phyloP scores from a whole-genome alignment of 2,888 invertebrate species.

The Maniola hyperantus region DNA sequence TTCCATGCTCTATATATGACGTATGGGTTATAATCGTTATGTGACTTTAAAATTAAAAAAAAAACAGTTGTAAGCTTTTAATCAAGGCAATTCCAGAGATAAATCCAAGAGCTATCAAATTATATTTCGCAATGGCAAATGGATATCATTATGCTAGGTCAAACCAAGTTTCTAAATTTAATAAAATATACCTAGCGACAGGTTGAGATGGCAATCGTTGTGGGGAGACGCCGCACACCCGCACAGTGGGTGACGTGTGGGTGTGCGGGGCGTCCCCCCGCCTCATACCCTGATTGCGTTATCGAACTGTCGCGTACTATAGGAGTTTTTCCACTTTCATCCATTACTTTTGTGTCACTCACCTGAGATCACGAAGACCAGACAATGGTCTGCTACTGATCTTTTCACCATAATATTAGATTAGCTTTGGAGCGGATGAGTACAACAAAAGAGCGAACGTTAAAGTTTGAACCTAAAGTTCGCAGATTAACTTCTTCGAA shows the following conservation, averaged over 20 bases:
- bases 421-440: background rate
- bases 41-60: slow-evolving; percentile 5
- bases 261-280: too few relatives aligned
- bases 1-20: too few relatives aligned
- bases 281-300: too few relatives aligned
- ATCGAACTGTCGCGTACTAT: too few relatives aligned
- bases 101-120: slow-evolving; percentile 21
- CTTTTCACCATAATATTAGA: background rate
- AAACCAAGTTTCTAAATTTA: background rate
- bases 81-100: slow-evolving; percentile 38
- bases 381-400: background rate
- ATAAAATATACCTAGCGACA: background rate
- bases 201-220: background rate
- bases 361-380: too few relatives aligned
- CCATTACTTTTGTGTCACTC: too few relatives aligned
- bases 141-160: slow-evolving; percentile 1
- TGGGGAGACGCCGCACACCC: too few relatives aligned
- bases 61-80: slow-evolving; percentile 46
- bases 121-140: slow-evolving; percentile 17
- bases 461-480: background rate
- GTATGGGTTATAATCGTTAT: too few relatives aligned
- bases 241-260: too few relatives aligned
- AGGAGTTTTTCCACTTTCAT: too few relatives aligned
- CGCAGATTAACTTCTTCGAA: background rate
- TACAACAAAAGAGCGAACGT: background rate